These are phyloP conservation scores for Ptilonorhynchus violaceus DNA, from an alignment of 2,113 vertebrate species.

Conservation along the genomic window DNA sequence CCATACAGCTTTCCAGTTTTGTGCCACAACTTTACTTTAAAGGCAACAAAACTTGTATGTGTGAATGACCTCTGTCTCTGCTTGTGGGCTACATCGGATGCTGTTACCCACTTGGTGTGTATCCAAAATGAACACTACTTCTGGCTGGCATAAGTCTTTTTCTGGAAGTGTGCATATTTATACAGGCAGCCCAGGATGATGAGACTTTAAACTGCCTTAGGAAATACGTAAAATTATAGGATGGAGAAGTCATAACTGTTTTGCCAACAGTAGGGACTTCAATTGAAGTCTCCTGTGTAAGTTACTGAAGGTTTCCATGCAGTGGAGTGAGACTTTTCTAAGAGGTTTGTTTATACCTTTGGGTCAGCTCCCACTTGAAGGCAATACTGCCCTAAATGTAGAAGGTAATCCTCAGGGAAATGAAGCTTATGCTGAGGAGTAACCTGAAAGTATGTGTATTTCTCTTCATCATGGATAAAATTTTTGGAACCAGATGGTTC, in stretches of 20 bases:
- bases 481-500: neutral
- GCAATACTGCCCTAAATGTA: neutral
- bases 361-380: neutral
- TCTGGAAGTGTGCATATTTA: neutral
- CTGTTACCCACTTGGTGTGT: neutral
- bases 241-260: neutral
- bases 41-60: neutral
- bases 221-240: neutral
- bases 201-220: neutral
- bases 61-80: neutral
- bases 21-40: neutral
- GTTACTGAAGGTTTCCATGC: neutral
- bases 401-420: neutral
- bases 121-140: neutral
- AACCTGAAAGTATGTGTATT: neutral
- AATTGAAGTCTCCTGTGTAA: neutral
- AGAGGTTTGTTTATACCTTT: neutral
- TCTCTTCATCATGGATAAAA: neutral
- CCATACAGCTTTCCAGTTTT: neutral
- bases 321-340: neutral
- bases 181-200: neutral
- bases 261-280: neutral
- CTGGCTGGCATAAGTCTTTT: neutral
- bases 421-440: neutral
- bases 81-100: neutral